phyloP scores from a whole-genome alignment of 2,888 invertebrate genomes.

The Drosophila fungiperda region DNA sequence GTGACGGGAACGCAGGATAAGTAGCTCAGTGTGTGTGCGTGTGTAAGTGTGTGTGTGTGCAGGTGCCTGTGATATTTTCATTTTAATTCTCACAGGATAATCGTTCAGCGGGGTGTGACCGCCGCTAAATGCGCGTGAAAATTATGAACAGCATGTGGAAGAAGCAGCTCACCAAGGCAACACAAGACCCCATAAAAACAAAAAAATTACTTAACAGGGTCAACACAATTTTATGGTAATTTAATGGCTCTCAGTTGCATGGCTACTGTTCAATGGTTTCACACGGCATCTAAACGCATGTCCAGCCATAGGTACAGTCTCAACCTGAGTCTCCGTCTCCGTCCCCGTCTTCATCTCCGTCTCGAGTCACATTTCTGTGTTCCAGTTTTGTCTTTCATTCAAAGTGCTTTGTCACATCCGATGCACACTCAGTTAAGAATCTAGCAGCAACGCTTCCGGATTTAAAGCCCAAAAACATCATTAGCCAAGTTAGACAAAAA shows the following conservation, averaged over 20 bases:
- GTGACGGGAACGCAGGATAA: slow-evolving; percentile 55
- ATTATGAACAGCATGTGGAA: slow-evolving; percentile 61
- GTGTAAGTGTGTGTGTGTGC: slow-evolving; percentile 20
- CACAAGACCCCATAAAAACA: neutral
- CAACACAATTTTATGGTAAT: slow-evolving; percentile 68
- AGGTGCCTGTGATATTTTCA: slow-evolving; percentile 52
- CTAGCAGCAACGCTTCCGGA: slow-evolving; percentile 61
- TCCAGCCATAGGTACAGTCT: slow-evolving; percentile 32
- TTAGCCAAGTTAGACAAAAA: slow-evolving; percentile 55
- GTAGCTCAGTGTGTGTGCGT: slow-evolving; percentile 5
- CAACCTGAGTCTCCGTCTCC: neutral
- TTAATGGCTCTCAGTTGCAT: slow-evolving; percentile 54
- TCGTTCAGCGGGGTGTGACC: slow-evolving; percentile 37
- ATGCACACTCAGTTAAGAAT: slow-evolving; percentile 13
- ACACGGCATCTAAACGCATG: slow-evolving; percentile 52
- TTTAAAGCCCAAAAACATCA: slow-evolving; percentile 70
- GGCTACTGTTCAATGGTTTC: slow-evolving; percentile 36
- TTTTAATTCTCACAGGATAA: slow-evolving; percentile 58
- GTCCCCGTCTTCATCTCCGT: no score
- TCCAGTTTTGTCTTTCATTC: neutral
- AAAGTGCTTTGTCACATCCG: slow-evolving; percentile 69
- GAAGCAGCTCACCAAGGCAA: slow-evolving; percentile 56
- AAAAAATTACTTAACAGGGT: neutral
- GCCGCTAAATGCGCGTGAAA: slow-evolving; percentile 66
- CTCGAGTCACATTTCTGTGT: neutral